Evolutionary conservation across 2,888 invertebrate species (phyloP), one percentile per base, ranked within the genome.

Genomic region (Thysanoteuthis rhombus): DNA sequence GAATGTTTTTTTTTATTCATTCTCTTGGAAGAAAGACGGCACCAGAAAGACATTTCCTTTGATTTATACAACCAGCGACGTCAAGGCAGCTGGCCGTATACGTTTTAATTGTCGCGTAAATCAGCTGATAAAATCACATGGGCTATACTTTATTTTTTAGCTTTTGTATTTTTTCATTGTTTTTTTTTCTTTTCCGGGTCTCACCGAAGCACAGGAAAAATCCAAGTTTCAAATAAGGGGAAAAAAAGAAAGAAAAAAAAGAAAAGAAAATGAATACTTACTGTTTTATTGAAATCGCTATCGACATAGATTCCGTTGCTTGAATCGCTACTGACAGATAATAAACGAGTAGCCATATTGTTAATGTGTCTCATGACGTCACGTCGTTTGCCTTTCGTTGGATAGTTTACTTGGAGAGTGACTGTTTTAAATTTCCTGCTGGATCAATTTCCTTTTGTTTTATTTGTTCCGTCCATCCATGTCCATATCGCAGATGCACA

Each of bases 91-190:
- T 75, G 75, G 75, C 75, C 10, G 75, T 75, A 19, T 75, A 75
- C 75, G 75, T 75, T 75, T 75, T 75, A 75, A 75, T 75, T 75
- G 75, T 75, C 75, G 75, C 75, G 75, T 75, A 75, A 75, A 75
- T 75, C 75, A 75, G 75, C 16, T n/a, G 75, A n/a, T n/a, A 36
- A 75, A 75, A 75, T n/a, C 75, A 22, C 3, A 47, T 52, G 25
- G 52, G 25, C n/a, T 8, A 4, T 25, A 8, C 75, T 75, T 12
- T 75, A 0, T 32, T 58, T 32, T 58, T 58, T 22, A 6, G 8
- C 32, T 0, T 8, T 25, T 32, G 3, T 58, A 25, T 75, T 75
- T 75, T n/a, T 3, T 16, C 5, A 16, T 75, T n/a, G 75, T n/a
- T n/a, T 32, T n/a, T 8, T 12, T 75, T 32, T 32, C 1, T 75